Percentiles rank a stretch among this genome's conserved stretches.
phyloP scores from a whole-genome alignment of 2,888 invertebrate species.

The Myopa testacea region DNA sequence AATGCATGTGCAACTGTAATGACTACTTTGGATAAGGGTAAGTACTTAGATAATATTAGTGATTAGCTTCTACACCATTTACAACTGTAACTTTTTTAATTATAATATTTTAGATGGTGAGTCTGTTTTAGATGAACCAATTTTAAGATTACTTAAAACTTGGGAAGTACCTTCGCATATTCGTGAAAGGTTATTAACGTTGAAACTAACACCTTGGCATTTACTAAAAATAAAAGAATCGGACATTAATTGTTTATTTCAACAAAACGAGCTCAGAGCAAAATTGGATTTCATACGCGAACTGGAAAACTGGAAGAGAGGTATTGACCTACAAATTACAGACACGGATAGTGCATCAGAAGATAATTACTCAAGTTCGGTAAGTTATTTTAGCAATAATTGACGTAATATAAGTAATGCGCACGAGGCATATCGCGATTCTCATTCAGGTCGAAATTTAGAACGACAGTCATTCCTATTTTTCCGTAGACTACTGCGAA shows the following conservation, averaged over 20 bases:
- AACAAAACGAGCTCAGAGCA: not conserved
- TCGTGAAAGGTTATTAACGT: not conserved
- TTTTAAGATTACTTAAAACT: too few species aligned
- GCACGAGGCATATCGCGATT: not conserved
- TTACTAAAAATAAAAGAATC: not conserved
- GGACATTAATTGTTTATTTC: not conserved
- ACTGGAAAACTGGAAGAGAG: not conserved
- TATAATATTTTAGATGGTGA: too few species aligned
- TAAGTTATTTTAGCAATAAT: not conserved
- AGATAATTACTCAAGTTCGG: slow-evolving; percentile 3
- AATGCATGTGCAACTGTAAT: too few species aligned
- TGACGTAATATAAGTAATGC: not conserved
- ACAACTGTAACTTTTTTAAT: too few species aligned
- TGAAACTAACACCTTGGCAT: not conserved
- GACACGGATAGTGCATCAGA: not conserved
- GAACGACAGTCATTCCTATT: not conserved
- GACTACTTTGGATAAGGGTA: too few species aligned
- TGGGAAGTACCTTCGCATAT: too few species aligned
- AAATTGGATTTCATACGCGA: not conserved
- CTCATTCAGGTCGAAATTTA: not conserved
- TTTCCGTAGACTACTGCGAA: not conserved
- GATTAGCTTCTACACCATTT: too few species aligned
- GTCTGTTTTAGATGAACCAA: too few species aligned
- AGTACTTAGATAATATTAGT: too few species aligned
- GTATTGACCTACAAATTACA: not conserved